Evolutionary conservation across 2,888 invertebrate species (phyloP), one percentile per base, ranked within the genome.

Genomic region (Melieria picta): DNA sequence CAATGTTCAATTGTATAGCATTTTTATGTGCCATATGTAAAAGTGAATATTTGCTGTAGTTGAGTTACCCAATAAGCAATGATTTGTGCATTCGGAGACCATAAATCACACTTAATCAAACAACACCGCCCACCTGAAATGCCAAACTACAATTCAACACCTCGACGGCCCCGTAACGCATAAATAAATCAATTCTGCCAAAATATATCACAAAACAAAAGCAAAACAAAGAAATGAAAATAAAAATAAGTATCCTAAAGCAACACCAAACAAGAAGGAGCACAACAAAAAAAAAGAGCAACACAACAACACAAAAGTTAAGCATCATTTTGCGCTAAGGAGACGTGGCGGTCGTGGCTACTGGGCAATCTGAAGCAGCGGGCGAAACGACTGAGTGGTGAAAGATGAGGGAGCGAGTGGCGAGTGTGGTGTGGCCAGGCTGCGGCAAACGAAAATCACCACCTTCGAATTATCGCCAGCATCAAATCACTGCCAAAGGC

Each of bases 291-390:
- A n/a, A 47, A 9, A 57, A 4, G 13, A 52, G 52, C 11, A 52
- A 52, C 11, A 5, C n/a, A 52, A 52, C 52, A n/a, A 9, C 5
- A 52, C 9, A 68, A 71, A 63, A 75, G 74, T 74, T 74, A 75
- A 72, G 72, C 72, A 72, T 75, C 69, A 72, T 73, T 30, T 74
- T 72, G 67, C 67, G 67, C 74, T 72, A 66, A 69, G 71, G 69
- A 65, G 69, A n/a, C 52, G 7, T 66, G 48, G 74, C 74, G 67
- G 69, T 72, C 67, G 30, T 30, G 30, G 30, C 30, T 30, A 30
- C 30, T 30, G 30, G 30, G 30, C 30, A 30, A 30, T 30, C 30
- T 30, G 30, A 30, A 3, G 30, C 30, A 30, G 3, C 30, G 30
- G 30, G 30, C 30, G 30, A 30, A 30, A 30, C 30, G 30, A 3